These are phyloP conservation scores for Loripinus fragilis DNA, from an alignment of 2,888 invertebrate species.

Conservation along the genomic window DNA sequence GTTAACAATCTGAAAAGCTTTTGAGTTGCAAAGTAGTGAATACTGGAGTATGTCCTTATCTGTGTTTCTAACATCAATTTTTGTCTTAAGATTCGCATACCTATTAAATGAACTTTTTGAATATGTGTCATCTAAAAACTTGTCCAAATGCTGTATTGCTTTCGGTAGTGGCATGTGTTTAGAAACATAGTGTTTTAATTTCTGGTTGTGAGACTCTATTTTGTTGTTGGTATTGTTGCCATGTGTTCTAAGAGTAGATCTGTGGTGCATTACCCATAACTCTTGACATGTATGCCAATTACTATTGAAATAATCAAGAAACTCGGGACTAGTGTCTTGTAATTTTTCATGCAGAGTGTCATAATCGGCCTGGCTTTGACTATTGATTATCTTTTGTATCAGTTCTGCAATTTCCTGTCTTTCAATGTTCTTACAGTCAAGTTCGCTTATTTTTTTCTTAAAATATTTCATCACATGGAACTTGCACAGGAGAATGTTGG, in stretches of 20 bases:
- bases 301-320: not conserved
- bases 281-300: constrained; percentile 19
- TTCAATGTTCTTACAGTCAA: not conserved
- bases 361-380: not conserved
- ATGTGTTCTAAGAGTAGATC: not conserved
- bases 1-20: constrained; percentile 8
- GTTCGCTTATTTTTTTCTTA: constrained; percentile 8
- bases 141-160: not conserved
- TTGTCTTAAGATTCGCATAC: constrained; percentile 11
- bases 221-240: constrained; percentile 18
- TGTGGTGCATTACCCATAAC: constrained; percentile 19
- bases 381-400: not conserved
- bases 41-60: constrained; percentile 10
- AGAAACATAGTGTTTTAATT: constrained; percentile 12
- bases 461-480: constrained; percentile 21
- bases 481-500: constrained; percentile 14
- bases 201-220: constrained; percentile 16
- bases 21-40: constrained; percentile 11
- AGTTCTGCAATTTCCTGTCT: constrained; percentile 1
- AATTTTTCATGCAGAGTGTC: not conserved
- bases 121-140: constrained; percentile 12
- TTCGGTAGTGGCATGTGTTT: constrained; percentile 1
- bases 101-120: constrained; percentile 7
- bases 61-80: constrained; percentile 12
- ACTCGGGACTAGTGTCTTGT: not conserved